Percentiles rank a stretch among this genome's conserved stretches.
Evolutionary conservation across 2,797 vertebrate species (phyloP).

Genomic region (Psittacula derbiana): DNA sequence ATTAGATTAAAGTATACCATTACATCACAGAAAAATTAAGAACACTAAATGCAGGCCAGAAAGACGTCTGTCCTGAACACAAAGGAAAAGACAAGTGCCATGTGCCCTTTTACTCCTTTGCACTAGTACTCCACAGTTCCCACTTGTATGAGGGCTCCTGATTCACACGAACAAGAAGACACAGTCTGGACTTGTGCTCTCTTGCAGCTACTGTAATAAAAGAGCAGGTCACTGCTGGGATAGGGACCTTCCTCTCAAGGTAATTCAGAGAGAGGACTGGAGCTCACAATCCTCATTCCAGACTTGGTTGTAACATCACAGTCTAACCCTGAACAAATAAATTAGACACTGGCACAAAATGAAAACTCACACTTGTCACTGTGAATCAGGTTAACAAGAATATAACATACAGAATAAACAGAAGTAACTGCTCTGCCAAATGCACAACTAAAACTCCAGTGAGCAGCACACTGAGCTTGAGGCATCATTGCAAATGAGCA

Average conservation of each 20-base stretch:
- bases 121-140: background rate
- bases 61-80: background rate
- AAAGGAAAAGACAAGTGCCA: background rate
- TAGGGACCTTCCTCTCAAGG: background rate
- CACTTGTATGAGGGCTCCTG: background rate
- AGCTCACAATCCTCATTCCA: background rate
- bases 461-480: background rate
- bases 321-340: background rate
- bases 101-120: background rate
- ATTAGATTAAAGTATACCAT: background rate
- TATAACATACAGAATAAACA: conserved; percentile 14
- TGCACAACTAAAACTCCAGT: background rate
- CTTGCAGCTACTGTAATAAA: background rate
- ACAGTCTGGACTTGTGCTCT: background rate
- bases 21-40: background rate
- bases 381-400: background rate
- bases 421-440: background rate
- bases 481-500: background rate
- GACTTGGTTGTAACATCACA: background rate
- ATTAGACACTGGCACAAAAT: background rate
- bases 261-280: background rate
- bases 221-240: background rate
- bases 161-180: background rate
- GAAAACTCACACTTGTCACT: background rate
- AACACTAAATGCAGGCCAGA: background rate